These are phyloP conservation scores for Neodon shergylaensis DNA, from an alignment of 2,113 vertebrate genomes.

Conservation along the genomic window DNA sequence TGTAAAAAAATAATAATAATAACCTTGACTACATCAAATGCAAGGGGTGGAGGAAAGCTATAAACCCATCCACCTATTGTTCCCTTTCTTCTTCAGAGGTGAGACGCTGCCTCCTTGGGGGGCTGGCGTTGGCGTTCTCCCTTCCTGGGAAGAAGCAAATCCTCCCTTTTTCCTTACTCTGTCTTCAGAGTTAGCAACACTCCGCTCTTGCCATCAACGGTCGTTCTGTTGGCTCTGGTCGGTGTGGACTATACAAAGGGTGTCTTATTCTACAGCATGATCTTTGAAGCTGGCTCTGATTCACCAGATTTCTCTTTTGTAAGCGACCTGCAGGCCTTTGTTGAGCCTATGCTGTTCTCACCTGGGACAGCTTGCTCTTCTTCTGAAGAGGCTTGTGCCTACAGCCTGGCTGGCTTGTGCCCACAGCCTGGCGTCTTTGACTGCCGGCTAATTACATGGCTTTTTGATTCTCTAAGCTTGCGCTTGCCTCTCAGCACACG, in stretches of 20 bases:
- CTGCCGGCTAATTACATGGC: neutral
- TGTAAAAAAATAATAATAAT: neutral
- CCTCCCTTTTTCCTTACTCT: neutral
- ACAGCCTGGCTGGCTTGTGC: neutral
- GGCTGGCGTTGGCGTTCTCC: neutral
- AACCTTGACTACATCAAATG: neutral
- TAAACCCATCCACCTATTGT: neutral
- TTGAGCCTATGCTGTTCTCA: neutral
- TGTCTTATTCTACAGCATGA: neutral
- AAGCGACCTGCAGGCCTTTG: neutral
- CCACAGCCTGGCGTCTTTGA: neutral
- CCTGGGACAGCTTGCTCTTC: neutral
- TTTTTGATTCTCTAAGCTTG: neutral
- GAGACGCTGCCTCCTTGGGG: neutral
- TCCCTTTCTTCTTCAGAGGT: neutral
- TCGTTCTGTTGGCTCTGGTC: neutral
- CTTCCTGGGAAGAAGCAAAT: neutral
- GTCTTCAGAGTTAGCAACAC: neutral
- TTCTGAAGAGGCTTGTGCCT: neutral
- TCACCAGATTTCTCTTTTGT: slow-evolving; percentile 10
- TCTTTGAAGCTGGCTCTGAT: slow-evolving; percentile 11
- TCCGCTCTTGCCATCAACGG: neutral
- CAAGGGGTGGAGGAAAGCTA: neutral
- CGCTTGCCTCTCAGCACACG: neutral
- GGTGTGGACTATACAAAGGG: neutral